Evolutionary conservation across 1,140 invertebrate species (phyloP).

Genomic region (Drosophila leontia): DNA sequence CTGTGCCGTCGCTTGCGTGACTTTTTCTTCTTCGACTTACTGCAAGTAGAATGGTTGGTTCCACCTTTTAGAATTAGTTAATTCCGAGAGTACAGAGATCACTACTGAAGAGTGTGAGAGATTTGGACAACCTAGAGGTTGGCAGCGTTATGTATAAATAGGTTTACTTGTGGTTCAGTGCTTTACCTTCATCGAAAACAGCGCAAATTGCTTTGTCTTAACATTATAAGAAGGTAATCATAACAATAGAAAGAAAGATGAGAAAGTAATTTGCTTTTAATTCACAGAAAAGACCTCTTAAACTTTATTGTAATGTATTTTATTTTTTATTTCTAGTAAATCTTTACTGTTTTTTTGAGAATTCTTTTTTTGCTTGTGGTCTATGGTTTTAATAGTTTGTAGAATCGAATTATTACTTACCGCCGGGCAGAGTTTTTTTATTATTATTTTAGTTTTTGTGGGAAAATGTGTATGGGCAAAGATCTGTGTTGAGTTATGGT

Average conservation of each 20-base stretch:
- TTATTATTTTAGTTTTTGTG: conserved; percentile 1
- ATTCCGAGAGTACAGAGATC: neutral
- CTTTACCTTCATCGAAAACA: conserved; percentile 85
- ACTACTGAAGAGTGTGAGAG: conserved; percentile 18
- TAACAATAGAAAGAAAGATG: conserved; percentile 85
- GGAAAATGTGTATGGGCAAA: conserved; percentile 33
- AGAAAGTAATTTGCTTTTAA: conserved; percentile 84
- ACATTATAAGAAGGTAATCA: conserved; percentile 78
- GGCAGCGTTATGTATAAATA: conserved; percentile 66
- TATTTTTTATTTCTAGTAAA: conserved; percentile 15
- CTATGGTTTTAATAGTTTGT: conserved; percentile 45
- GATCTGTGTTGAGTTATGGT: conserved; percentile 22
- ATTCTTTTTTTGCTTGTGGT: conserved; percentile 23
- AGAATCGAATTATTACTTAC: conserved; percentile 74
- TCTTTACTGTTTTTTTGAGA: conserved; percentile 22
- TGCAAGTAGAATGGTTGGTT: conserved; percentile 72
- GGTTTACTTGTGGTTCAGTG: conserved; percentile 74
- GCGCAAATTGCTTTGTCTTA: conserved; percentile 85
- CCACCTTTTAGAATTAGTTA: conserved; percentile 13
- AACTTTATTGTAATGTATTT: conserved; percentile 49
- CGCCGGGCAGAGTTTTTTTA: conserved; percentile 33
- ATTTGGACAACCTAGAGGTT: conserved; percentile 50
- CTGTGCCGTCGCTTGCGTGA: conserved; percentile 85
- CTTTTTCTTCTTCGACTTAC: conserved; percentile 86
- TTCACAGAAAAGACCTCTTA: conserved; percentile 70